Base-by-base conservation (phyloP, 2,888 invertebrate species). In the Rhingia campestris region DNA sequence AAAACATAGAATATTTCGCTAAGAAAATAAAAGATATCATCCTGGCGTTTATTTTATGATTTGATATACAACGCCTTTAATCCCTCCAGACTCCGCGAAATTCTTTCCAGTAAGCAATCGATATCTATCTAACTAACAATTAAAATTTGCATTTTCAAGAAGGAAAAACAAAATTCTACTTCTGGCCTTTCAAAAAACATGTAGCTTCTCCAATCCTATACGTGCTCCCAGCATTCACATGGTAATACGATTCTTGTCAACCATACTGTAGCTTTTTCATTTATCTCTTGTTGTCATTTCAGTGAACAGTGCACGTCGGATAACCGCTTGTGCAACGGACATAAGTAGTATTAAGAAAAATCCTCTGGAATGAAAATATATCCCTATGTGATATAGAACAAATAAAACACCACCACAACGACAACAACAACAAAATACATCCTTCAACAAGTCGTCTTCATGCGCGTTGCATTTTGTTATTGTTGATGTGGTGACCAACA, bases 361-460 rank as follows among this genome's bases (percentile, higher is more conserved):
- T 43, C 56, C 64, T 37, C 59, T n/a, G 12, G 41, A 73, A 70
- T 54, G 49, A 53, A 45, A 53, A 35, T 49, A 43, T 49, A 59
- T 12, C 32, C 41, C 10, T 43, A 58, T 51, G 22, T 22, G 1
- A 22, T 7, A 58, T 45, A 47, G 6, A 73, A 66, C 37, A 69
- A 66, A 47, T 51, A 70, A 69, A 56, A 69, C 58, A 10, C 58
- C 41, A 59, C 22, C 10, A 47, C 22, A 30, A 2, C n/a, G 43
- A 43, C 3, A n/a, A 45, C 30, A 47, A 35, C n/a, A 12, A 43
- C 3, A n/a, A 45, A 12, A 47, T 30, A 56, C 32, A 51, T 35
- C 59, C 66, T 59, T 81, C 72, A 76, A 81, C 81, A 81, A 76
- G 76, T 66, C 64, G 33, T 74, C 74, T 54, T 49, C 47, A 14